A percentile compares a stretch with the other conserved stretches of the same genome.
These are phyloP conservation scores for Serripes groenlandicus DNA, from an alignment of 2,888 invertebrate genomes.

Conservation along the genomic window DNA sequence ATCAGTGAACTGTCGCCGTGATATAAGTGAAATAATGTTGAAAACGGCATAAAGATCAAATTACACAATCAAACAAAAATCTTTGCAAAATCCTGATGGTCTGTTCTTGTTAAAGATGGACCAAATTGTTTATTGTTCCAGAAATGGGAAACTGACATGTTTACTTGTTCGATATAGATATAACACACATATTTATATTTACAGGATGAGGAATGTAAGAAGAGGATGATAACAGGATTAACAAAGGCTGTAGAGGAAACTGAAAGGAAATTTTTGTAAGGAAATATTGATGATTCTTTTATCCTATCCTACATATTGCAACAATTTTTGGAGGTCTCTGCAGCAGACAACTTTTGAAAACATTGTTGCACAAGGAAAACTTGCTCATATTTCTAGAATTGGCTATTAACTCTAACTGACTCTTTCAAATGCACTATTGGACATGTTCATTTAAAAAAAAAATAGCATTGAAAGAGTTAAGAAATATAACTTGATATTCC, in stretches of 20 bases:
- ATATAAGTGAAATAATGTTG: background rate
- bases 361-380: too few species aligned
- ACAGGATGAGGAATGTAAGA: slow-evolving; percentile 77
- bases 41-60: background rate
- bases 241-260: slow-evolving; percentile 81
- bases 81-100: background rate
- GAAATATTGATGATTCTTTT: slow-evolving; percentile 5
- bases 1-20: too few species aligned
- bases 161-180: background rate
- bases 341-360: too few species aligned
- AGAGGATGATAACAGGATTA: slow-evolving; percentile 77
- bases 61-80: background rate
- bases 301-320: too few species aligned
- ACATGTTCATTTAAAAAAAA: background rate
- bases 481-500: background rate
- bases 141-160: too few species aligned
- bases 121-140: background rate
- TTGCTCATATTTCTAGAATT: background rate
- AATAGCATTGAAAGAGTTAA: background rate
- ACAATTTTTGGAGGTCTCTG: too few species aligned
- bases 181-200: slow-evolving; percentile 50
- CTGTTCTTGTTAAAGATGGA: background rate
- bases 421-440: background rate
- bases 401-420: background rate
- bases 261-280: slow-evolving; percentile 83